Evolutionary conservation across 1,140 invertebrate species (phyloP), one percentile per base, ranked within the genome.

Genomic region (Frieseomelitta varia): DNA sequence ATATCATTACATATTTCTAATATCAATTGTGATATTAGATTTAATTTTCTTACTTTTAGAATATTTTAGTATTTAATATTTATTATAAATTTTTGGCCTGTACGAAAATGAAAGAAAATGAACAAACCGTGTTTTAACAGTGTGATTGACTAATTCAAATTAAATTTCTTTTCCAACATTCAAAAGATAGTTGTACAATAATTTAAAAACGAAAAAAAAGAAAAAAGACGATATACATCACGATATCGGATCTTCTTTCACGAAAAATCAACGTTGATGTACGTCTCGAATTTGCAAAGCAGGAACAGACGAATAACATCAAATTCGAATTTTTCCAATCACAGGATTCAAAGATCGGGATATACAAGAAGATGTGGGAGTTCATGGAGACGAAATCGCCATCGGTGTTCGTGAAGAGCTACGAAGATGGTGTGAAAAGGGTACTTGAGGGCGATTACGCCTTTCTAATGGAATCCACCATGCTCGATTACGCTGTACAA

Each of bases 381-480:
- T 98, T 98, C 90, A 99, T 99, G 98, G 98, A 98, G 78, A 97
- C 97, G 47, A 96, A 97, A 47, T 96, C 96, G 58, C 97, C 97
- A 0, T 96, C 97, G 1, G 98, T 98, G 19, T 98, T 99, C 90
- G 98, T 99, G 0, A 96, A 97, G 27, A 97, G 96, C 0, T 99
- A 99, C 92, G 98, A 98, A 89, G 97, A 99, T 91, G 98, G 99
- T 12, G 97, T 99, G 10, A 96, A 97, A 91, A 95, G 97, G 72
- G 98, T 99, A 0, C 93, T 98, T 69, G 96, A 97, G 75, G 98
- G 98, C 0, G 98, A 99, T 92, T 99, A 99, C 93, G 99, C 99
- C 0, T 99, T 99, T 93, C 96, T 99, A 34, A 99, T 99, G 98
- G 99, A 99, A 95, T 99, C 98, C 0, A 99, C 99, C 0, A 99